phyloP scores from a whole-genome alignment of 2,797 vertebrate species.

The Pipistrellus pygmaeus region DNA sequence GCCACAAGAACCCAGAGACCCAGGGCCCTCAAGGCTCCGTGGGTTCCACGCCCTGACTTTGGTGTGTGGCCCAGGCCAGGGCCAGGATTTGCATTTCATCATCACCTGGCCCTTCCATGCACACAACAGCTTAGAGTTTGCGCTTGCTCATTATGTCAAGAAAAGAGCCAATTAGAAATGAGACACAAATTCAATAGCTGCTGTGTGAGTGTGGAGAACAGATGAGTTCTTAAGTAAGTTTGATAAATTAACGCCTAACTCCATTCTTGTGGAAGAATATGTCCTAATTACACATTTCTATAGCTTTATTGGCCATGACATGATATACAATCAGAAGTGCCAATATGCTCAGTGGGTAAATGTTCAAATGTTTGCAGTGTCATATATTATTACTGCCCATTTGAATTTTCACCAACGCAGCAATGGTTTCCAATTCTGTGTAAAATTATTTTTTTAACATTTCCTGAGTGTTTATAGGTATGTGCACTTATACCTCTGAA shows the following conservation, averaged over 20 bases:
- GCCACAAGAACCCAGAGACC: accelerated
- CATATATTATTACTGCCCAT: neutral
- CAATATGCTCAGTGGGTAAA: conserved; percentile 12
- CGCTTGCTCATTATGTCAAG: conserved; percentile 64
- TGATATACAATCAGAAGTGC: conserved; percentile 54
- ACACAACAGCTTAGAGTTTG: neutral
- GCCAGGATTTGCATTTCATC: neutral
- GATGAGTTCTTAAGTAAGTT: conserved; percentile 76
- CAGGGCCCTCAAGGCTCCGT: accelerated
- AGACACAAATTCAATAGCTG: conserved; percentile 77
- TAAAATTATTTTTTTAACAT: neutral
- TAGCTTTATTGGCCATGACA: conserved; percentile 71
- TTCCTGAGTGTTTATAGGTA: neutral
- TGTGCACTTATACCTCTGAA: neutral
- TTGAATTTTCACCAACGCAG: neutral
- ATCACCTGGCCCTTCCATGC: accelerated
- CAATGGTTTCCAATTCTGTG: neutral
- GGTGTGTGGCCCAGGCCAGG: accelerated
- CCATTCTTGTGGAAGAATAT: conserved; percentile 67
- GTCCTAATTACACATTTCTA: conserved; percentile 76
- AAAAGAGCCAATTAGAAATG: conserved; percentile 78
- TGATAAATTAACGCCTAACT: conserved; percentile 74
- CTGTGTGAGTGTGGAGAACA: conserved; percentile 51
- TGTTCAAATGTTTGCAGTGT: conserved; percentile 4
- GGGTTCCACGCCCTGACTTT: neutral